Evolutionary conservation across 2,113 vertebrate species (phyloP), one percentile per base, ranked within the genome.

Genomic region (Centropristis striata): DNA sequence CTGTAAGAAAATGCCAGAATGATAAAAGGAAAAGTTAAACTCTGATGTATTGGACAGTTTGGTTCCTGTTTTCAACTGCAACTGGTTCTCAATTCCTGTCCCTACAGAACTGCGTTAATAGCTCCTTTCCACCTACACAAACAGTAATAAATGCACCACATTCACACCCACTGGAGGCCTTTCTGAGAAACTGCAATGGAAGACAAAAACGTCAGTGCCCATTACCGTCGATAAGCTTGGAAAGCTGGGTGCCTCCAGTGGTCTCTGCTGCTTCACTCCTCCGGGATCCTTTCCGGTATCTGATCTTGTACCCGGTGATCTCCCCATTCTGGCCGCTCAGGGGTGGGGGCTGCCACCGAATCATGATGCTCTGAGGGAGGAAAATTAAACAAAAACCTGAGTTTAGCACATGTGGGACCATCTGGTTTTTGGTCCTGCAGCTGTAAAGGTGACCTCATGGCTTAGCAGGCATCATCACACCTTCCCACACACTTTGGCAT

Each of bases 341-440:
- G 25, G 97, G 96, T 0, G 98, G 98, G 0, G 97, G 97, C 85
- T 99, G 97, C 98, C 98, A 99, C 79, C 97, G 96, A 11, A 98
- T 94, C 94, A 97, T 88, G 85, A 99, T 95, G 89, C 96, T 97
- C 98, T 99, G 66, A 20, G 60, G 58, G 28, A n/a, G 46, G 14
- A 14, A 44, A 57, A 49, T 1, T 8, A 64, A 68, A 75, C 23
- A 61, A 27, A 84, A 73, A 32, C 8, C 57, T 32, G n/a, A 11
- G 6, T 32, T 83, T 25, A 65, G 46, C 68, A 47, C 37, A 53
- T 23, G n/a, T 3, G 13, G 21, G 41, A 44, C 57, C 20, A 28
- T 63, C 16, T 64, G 75, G 2, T 49, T 46, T 32, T 4, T 16
- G 27, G 51, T 20, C 16, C 36, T 16, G 54, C 64, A 73, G 46